Evolutionary conservation across 1,140 invertebrate genomes (phyloP), one percentile per base, ranked within the genome.

Genomic region (Aphis gossypii): DNA sequence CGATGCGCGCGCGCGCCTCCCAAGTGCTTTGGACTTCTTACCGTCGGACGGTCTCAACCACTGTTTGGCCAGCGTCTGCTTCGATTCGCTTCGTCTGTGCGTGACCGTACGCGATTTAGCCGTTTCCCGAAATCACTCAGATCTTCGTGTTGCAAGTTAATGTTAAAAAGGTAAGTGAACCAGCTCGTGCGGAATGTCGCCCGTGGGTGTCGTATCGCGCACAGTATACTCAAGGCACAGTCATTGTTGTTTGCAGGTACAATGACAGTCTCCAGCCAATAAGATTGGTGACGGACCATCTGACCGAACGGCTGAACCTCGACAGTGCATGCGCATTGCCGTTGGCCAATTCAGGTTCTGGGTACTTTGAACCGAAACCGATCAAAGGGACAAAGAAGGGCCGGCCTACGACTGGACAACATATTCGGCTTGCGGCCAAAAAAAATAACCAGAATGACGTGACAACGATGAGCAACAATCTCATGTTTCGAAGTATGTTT

Each of bases 401-500:
- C 30, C 46, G 68, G 2, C 18, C 21, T 5, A 30, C 35, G 35
- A 76, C 90, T 38, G 90, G 44, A 30, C 89, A 94, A 25, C 46
- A 92, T 60, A 90, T 94, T 51, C 86, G 68, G 90, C 89, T 56
- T 88, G 90, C n/a, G 54, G 84, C 93, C 84, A 94, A 89, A 60
- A 90, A 92, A 54, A 48, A 23, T 41, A 38, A 94, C 41, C 60
- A 91, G 83, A 86, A 76, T 83, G 91, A 88, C n/a, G 54, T 83
- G 87, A 94, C 76, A 44, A 94, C 82, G 90, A 94, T 94, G 94
- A 94, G 94, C 86, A 94, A 94, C 68, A 95, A 95, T 94, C 94
- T 95, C 48, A 94, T 95, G 94, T 94, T 94, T 93, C 94, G 94
- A 90, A 94, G 94, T 93, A 95, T 95, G 94, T 95, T 95, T 94